Percentiles rank a stretch among this genome's conserved stretches.
phyloP scores from a whole-genome alignment of 2,113 vertebrate species.

The Carassius auratus region DNA sequence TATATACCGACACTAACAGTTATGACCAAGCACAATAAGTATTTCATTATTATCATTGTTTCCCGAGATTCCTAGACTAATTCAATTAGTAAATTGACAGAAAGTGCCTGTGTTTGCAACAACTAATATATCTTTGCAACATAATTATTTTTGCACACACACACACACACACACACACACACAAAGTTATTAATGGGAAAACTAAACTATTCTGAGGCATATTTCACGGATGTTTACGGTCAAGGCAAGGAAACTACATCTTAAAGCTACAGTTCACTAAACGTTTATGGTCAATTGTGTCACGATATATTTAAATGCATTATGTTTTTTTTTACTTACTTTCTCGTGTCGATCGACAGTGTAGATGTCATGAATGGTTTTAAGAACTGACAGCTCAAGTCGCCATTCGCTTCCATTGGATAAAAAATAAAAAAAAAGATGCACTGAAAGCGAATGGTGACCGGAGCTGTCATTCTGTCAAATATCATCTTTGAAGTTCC shows the following conservation, averaged over 20 bases:
- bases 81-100: not conserved
- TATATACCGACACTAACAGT: not conserved
- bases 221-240: conserved; percentile 5
- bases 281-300: not conserved
- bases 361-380: not conserved
- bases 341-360: not conserved
- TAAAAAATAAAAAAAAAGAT: not conserved
- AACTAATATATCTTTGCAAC: not conserved
- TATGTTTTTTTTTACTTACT: not conserved
- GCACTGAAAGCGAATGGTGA: not conserved
- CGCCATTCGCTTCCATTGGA: not conserved
- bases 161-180: not conserved
- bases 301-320: not conserved
- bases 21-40: not conserved
- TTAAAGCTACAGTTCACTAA: not conserved
- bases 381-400: not conserved
- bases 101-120: not conserved
- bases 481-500: not conserved
- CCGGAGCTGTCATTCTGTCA: not conserved
- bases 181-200: not conserved
- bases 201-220: not conserved
- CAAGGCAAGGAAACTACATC: not conserved
- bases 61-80: not conserved
- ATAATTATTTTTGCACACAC: not conserved
- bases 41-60: not conserved